These are phyloP conservation scores for Tromatobia lineatoria DNA, from an alignment of 2,888 invertebrate genomes.

Conservation along the genomic window DNA sequence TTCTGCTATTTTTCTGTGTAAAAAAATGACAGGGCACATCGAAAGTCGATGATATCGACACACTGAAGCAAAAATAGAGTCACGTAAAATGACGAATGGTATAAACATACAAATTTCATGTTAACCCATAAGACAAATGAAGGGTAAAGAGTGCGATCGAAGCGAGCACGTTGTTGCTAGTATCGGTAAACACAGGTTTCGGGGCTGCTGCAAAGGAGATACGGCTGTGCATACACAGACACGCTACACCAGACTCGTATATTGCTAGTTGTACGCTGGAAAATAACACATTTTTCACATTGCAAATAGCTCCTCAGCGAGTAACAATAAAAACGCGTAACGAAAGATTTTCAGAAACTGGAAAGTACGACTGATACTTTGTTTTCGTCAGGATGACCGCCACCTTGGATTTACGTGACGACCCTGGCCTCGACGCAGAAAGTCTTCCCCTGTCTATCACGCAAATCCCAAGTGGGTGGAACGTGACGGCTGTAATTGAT, in stretches of 20 bases:
- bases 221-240: slow-evolving; percentile 5
- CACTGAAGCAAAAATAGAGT: no score
- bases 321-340: neutral
- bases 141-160: no score
- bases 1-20: no score
- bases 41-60: no score
- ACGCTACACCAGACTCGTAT: no score
- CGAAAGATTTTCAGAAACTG: neutral
- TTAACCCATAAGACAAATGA: no score
- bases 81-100: no score
- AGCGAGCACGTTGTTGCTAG: no score
- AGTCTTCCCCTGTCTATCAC: slow-evolving; percentile 35
- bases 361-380: slow-evolving; percentile 13
- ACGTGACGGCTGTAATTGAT: slow-evolving; percentile 37
- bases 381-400: slow-evolving; percentile 15
- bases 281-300: neutral
- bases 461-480: slow-evolving; percentile 41
- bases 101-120: no score
- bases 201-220: slow-evolving; percentile 29
- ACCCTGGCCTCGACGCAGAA: slow-evolving; percentile 46
- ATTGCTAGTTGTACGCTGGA: no score
- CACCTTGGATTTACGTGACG: slow-evolving; percentile 23
- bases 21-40: no score
- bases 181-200: neutral
- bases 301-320: neutral